Conservation (phyloP, 64 coral and sea anemone species). For the Pachyseris speciosa region DNA sequence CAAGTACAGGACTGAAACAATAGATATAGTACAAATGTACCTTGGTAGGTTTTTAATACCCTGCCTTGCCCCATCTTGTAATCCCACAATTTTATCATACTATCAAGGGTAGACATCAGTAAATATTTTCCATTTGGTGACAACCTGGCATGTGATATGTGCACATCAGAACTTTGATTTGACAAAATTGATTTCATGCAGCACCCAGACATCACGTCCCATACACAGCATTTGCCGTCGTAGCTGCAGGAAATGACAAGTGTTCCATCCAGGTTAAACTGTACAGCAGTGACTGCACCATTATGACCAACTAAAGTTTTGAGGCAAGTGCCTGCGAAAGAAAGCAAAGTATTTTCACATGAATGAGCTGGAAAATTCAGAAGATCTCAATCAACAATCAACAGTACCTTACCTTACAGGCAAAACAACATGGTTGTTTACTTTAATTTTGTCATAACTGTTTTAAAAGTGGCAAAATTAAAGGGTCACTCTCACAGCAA, state of each 20-base stretch:
- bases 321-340: conserved; percentile 60
- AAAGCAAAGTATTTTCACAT: not conserved
- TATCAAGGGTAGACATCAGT: conserved; percentile 71
- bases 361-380: not conserved
- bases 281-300: conserved; percentile 60
- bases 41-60: conserved; percentile 62
- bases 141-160: conserved; percentile 65
- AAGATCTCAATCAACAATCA: too few species aligned
- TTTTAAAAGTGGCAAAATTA: too few species aligned
- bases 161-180: not conserved
- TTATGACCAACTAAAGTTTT: conserved; percentile 73
- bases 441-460: too few species aligned
- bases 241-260: conserved; percentile 67
- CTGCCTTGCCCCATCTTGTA: conserved; percentile 75
- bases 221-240: conserved; percentile 63
- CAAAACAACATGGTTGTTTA: too few species aligned
- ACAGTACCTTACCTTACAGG: too few species aligned
- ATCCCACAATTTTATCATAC: conserved; percentile 66
- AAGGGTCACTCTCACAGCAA: too few species aligned
- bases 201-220: conserved; percentile 67
- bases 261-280: conserved; percentile 65
- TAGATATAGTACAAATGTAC: not conserved
- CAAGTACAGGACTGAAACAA: not conserved
- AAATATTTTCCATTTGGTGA: conserved; percentile 85
- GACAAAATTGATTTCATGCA: conserved; percentile 58